These are phyloP conservation scores for Brevipalpus yothersi DNA, from an alignment of 1,140 invertebrate genomes.

Conservation along the genomic window DNA sequence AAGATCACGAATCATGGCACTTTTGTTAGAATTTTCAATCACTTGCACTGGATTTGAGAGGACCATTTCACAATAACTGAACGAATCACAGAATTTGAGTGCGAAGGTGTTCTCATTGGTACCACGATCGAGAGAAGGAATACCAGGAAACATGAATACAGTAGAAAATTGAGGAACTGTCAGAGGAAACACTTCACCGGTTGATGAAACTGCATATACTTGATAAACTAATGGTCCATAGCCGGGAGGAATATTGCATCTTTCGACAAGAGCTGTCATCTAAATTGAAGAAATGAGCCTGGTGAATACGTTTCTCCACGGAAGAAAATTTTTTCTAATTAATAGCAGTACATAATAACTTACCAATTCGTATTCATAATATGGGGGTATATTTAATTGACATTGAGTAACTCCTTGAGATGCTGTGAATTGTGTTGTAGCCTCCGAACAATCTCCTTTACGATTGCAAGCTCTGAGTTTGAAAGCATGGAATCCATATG, in stretches of 20 bases:
- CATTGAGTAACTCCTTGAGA: constrained; percentile 10
- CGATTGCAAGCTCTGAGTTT: constrained; percentile 10
- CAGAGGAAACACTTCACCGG: constrained; percentile 4
- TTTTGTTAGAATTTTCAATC: not conserved
- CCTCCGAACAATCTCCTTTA: constrained; percentile 9
- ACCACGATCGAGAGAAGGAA: constrained; percentile 1
- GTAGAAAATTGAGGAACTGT: constrained; percentile 11
- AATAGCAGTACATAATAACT: not conserved
- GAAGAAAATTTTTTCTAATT: not conserved
- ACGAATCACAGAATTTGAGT: constrained; percentile 4
- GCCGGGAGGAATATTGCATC: constrained; percentile 10
- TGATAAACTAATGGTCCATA: constrained; percentile 12
- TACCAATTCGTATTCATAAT: constrained; percentile 12
- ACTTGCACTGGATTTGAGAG: not conserved
- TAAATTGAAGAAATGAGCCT: constrained; percentile 1
- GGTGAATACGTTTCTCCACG: not conserved
- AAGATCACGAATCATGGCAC: not conserved
- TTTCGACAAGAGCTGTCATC: constrained; percentile 5
- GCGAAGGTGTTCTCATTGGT: not conserved
- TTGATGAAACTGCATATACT: constrained; percentile 5
- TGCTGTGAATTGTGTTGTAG: constrained; percentile 10
- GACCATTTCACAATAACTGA: constrained; percentile 5
- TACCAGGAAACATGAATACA: constrained; percentile 10
- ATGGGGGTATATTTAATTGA: constrained; percentile 6
- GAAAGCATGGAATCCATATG: constrained; percentile 11